These are phyloP conservation scores for Lamprotornis superbus DNA, from an alignment of 2,113 vertebrate species.

Conservation along the genomic window DNA sequence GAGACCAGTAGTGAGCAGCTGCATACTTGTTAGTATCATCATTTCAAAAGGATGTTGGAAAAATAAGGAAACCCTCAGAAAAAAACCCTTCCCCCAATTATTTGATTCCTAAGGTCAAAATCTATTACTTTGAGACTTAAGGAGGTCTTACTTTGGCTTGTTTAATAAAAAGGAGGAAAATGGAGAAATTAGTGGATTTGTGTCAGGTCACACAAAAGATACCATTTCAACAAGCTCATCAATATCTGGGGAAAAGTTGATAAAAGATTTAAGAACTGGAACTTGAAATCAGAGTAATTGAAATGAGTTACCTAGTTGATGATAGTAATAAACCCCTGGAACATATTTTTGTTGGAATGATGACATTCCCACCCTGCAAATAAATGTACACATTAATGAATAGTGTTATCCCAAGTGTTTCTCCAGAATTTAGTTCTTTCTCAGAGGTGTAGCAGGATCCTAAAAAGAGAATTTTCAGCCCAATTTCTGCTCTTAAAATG, in stretches of 20 bases:
- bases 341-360: not conserved
- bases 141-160: not conserved
- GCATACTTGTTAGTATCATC: accelerated
- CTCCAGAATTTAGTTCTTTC: not conserved
- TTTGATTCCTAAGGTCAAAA: not conserved
- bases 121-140: not conserved
- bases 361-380: not conserved
- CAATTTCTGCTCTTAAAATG: not conserved
- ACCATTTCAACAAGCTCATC: not conserved
- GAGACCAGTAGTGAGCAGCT: not conserved
- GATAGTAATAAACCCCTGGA: not conserved
- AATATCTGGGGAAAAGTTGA: not conserved
- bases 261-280: not conserved
- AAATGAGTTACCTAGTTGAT: not conserved
- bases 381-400: not conserved
- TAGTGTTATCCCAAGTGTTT: not conserved
- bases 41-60: not conserved
- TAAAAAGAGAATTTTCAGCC: not conserved
- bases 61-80: not conserved
- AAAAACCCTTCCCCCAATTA: not conserved
- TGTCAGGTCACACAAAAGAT: not conserved
- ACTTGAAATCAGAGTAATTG: not conserved
- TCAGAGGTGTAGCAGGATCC: not conserved
- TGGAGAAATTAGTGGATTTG: not conserved
- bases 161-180: not conserved